These are phyloP conservation scores for Lumbricus terrestris DNA, from an alignment of 2,888 invertebrate species.

Conservation along the genomic window DNA sequence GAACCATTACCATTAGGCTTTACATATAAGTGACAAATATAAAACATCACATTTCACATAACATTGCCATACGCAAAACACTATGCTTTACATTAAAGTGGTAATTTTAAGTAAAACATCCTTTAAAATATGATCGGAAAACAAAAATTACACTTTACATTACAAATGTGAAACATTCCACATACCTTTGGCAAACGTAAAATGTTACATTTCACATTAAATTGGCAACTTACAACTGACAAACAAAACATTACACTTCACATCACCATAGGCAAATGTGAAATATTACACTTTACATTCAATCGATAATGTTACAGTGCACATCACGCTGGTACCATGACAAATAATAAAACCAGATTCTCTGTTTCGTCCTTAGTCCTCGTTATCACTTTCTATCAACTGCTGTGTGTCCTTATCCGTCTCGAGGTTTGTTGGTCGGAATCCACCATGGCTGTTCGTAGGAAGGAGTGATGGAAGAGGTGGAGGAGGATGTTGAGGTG, in stretches of 20 bases:
- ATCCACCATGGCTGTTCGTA: not conserved
- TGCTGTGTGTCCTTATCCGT: slow-evolving; percentile 20
- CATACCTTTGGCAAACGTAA: not conserved
- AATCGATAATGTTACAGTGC: not conserved
- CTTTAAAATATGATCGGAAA: not conserved
- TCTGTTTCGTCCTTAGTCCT: slow-evolving; percentile 4
- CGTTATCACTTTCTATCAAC: slow-evolving; percentile 21
- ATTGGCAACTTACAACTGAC: no score
- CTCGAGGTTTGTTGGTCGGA: not conserved
- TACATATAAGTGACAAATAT: not conserved
- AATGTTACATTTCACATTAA: no score
- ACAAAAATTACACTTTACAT: not conserved
- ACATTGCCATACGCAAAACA: not conserved
- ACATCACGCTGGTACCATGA: not conserved
- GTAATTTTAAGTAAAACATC: not conserved
- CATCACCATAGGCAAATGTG: no score
- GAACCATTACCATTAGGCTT: not conserved
- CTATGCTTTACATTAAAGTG: not conserved
- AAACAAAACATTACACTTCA: no score
- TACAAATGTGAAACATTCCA: not conserved
- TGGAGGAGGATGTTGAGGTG: not conserved
- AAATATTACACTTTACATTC: not conserved
- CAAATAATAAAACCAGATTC: not conserved
- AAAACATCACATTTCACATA: not conserved
- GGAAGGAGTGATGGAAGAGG: not conserved